Conservation (phyloP, 2,888 invertebrate species). For the Nasonia oneida region DNA sequence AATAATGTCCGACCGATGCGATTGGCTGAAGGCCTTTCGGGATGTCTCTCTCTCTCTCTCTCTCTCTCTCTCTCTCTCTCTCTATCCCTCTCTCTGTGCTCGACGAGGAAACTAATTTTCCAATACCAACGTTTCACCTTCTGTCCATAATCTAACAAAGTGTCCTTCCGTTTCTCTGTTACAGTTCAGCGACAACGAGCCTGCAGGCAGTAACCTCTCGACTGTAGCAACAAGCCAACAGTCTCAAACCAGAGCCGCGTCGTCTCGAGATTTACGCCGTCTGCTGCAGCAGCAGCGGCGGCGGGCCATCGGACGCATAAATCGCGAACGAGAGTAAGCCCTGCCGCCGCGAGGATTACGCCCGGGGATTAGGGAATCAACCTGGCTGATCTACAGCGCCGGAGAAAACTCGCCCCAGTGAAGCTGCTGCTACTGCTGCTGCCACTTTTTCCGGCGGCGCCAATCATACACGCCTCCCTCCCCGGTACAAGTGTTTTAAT, state of each 20-base stretch:
- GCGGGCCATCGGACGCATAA: slow-evolving; percentile 37
- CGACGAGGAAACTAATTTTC: no score
- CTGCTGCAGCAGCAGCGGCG: background rate
- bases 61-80: no score
- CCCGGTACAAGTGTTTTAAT: slow-evolving; percentile 12
- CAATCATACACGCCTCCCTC: background rate
- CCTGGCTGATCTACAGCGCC: slow-evolving; percentile 10
- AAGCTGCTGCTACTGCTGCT: background rate
- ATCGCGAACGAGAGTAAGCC: slow-evolving; percentile 19
- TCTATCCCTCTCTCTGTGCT: no score
- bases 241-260: background rate
- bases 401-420: slow-evolving; percentile 5
- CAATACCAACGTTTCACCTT: no score
- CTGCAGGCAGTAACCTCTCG: background rate
- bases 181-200: slow-evolving; percentile 62
- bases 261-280: slow-evolving; percentile 7
- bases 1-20: background rate
- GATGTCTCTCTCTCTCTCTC: background rate
- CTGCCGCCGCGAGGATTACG: slow-evolving; percentile 15
- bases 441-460: background rate
- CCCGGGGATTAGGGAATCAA: slow-evolving; percentile 13
- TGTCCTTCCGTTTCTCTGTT: slow-evolving; percentile 67
- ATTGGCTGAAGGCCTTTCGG: background rate
- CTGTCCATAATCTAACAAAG: slow-evolving; percentile 51
- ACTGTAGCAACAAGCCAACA: background rate